phyloP scores from a whole-genome alignment of 1,140 invertebrate genomes.

The Drosophila gunungcola region DNA sequence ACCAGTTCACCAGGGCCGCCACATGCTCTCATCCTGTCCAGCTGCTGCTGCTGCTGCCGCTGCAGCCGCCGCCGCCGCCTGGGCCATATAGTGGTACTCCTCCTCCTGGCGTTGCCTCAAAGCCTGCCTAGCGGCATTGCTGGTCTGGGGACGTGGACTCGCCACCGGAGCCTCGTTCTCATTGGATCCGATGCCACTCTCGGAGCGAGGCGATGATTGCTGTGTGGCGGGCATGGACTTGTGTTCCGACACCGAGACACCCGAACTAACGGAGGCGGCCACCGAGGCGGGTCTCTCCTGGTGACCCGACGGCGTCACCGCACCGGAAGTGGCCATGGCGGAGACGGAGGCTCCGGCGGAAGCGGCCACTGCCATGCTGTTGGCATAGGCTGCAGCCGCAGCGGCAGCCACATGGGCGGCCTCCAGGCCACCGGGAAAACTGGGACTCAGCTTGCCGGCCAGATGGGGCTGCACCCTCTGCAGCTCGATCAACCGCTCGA shows the following conservation, averaged over 20 bases:
- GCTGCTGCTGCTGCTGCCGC: conserved; percentile 35
- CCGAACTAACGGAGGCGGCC: conserved; percentile 67
- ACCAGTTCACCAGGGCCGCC: conserved; percentile 72
- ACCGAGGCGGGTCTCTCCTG: conserved; percentile 66
- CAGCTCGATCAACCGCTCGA: conserved; percentile 79
- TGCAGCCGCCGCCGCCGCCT: conserved; percentile 53
- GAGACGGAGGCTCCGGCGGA: conserved; percentile 33
- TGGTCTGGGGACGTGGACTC: conserved; percentile 69
- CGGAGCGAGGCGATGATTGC: conserved; percentile 68
- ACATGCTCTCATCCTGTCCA: conserved; percentile 76
- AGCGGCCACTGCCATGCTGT: conserved; percentile 59
- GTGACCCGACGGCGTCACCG: conserved; percentile 20
- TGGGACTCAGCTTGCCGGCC: conserved; percentile 69
- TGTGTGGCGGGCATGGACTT: conserved; percentile 68
- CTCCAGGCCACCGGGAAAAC: conserved; percentile 67
- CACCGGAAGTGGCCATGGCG: conserved; percentile 23
- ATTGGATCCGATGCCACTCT: conserved; percentile 71
- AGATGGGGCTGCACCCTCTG: conserved; percentile 74
- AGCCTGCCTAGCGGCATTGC: conserved; percentile 65
- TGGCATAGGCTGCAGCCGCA: conserved; percentile 72
- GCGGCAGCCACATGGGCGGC: conserved; percentile 77
- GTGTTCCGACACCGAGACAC: conserved; percentile 64
- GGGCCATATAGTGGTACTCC: conserved; percentile 61
- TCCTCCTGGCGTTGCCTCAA: conserved; percentile 70
- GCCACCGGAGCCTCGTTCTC: conserved; percentile 61